Evolutionary conservation across 2,113 vertebrate genomes (phyloP).

Genomic region (Gallinago jamesoni): DNA sequence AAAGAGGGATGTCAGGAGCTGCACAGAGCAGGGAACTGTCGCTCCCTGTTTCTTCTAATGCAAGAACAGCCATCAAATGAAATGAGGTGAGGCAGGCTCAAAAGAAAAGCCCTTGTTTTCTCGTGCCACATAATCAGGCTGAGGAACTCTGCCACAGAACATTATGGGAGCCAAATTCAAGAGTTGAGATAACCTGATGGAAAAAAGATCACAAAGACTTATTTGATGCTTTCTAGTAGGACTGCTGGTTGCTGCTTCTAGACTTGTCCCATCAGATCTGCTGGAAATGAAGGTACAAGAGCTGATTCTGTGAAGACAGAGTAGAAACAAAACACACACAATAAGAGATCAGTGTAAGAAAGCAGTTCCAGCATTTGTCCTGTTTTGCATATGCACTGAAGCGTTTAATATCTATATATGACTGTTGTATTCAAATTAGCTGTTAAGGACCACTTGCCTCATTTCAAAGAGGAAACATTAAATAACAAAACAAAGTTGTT

Average conservation of each 20-base stretch:
- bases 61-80: neutral
- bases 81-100: neutral
- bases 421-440: neutral
- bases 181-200: rapidly evolving
- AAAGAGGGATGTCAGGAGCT: neutral
- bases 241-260: neutral
- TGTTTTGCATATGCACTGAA: neutral
- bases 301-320: neutral
- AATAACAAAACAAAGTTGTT: neutral
- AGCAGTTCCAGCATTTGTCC: neutral
- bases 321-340: neutral
- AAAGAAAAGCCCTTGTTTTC: neutral
- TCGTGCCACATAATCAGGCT: rapidly evolving
- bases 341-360: neutral
- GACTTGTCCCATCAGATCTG: neutral
- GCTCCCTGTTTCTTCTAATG: neutral
- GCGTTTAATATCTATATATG: neutral
- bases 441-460: neutral
- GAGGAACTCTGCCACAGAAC: neutral
- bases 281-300: neutral
- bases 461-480: neutral
- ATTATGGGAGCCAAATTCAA: neutral
- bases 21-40: neutral
- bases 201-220: neutral
- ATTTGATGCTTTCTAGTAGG: neutral